Base-by-base conservation (phyloP, 2,888 invertebrate species). In the Heliconius sara region DNA sequence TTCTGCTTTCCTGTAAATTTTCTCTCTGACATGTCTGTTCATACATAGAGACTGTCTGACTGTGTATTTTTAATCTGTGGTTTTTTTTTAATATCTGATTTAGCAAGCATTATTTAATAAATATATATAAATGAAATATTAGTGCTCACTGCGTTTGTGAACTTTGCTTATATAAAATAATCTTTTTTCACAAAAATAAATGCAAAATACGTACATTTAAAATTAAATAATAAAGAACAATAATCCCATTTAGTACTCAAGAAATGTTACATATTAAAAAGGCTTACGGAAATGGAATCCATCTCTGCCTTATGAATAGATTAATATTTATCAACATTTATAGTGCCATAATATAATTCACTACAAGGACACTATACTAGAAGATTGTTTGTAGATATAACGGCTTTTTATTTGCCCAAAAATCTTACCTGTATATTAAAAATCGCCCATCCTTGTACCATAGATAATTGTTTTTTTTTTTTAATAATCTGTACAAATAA, bases 301-400 rank as follows among this genome's bases (percentile, higher is more conserved):
- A 43, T 34, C n/a, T 57, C 73, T 22, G 19, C 30, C 57, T 60
- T 34, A 72, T 52, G n/a, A 39, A n/a, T 34, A 73, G 73, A 73
- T 25, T 13, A 60, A 30, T 34, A 60, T 30, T 60, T 60, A 70
- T 43, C n/a, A 57, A 73, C 34, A 73, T 72, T 72, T 57, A 72
- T 73, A 60, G 73, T 73, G 73, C 34, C 60, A 57, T 72, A 72
- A 60, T 57, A 73, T 22, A 60, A 72, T n/a, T 73, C 60, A 73
- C 73, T 73, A 73, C 73, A 6, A n/a, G 22, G 57, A 60, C 73
- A 60, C 57, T 60, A 72, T 9, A n/a, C 73, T 73, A 73, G 57
- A 73, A 60, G 34, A 73, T 73, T 30, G 30, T 34, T 3, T 57
- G 60, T n/a, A 60, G 30, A 34, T n/a, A 73, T 57, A 60, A 60